A percentile compares a stretch with the other conserved stretches of the same genome.
Conservation (phyloP, 2,888 invertebrate species). For the Argyresthia albistria region DNA sequence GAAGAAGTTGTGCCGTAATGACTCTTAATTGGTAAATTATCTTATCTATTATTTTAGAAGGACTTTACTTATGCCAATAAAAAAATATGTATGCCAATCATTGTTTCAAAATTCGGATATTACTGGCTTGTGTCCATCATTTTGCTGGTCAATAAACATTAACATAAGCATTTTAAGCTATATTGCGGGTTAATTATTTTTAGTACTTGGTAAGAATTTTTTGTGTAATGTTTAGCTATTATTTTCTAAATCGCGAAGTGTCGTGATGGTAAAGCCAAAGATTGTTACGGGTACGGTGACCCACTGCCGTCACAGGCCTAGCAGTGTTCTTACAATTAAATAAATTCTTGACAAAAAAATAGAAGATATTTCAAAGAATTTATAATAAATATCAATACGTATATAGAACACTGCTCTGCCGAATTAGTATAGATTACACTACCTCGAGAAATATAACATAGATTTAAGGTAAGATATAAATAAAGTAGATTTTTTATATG, state of each 20-base stretch:
- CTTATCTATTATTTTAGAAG: no score
- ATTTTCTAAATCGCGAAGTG: conserved; percentile 56
- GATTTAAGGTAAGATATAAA: conserved; percentile 49
- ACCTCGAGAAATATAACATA: conserved; percentile 67
- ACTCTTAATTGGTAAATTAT: no score
- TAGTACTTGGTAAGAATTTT: conserved; percentile 26
- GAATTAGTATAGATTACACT: conserved; percentile 65
- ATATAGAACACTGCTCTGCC: conserved; percentile 32
- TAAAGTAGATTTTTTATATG: conserved; percentile 68
- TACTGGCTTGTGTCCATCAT: not conserved
- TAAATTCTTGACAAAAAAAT: not conserved
- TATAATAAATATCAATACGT: conserved; percentile 24
- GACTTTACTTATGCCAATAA: no score
- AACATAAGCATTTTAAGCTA: conserved; percentile 8
- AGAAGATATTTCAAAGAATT: not conserved
- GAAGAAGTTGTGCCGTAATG: no score
- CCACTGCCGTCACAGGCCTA: conserved; percentile 67
- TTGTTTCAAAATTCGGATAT: no score
- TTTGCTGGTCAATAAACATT: not conserved
- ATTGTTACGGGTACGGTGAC: conserved; percentile 73
- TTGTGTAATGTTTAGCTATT: conserved; percentile 27
- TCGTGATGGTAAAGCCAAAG: conserved; percentile 74
- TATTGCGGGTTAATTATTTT: conserved; percentile 29
- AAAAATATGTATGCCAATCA: no score
- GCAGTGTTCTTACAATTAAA: conserved; percentile 16